A percentile compares a stretch with the other conserved stretches of the same genome.
These are phyloP conservation scores for Meteorus colon DNA, from an alignment of 2,888 invertebrate species.

Conservation along the genomic window DNA sequence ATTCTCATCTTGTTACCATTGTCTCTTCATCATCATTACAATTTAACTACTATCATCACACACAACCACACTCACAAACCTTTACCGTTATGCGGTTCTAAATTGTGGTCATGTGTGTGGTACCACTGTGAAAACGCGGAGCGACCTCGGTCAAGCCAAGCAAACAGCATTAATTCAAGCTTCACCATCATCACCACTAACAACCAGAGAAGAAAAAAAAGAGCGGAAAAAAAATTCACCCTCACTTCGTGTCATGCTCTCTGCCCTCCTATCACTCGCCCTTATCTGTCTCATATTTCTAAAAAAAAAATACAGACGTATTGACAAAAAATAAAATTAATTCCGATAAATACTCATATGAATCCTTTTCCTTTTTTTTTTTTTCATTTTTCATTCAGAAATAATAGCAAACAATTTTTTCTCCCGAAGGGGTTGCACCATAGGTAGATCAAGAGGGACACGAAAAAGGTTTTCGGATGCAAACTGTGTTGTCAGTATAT, in stretches of 20 bases:
- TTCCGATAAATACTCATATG: neutral
- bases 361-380: neutral
- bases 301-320: neutral
- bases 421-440: neutral
- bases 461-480: constrained; percentile 41
- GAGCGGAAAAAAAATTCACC: neutral
- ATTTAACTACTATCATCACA: neutral
- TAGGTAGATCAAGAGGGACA: constrained; percentile 11
- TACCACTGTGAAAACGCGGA: neutral
- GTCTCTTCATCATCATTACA: neutral
- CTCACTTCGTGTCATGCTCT: neutral
- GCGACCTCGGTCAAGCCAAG: constrained; percentile 9
- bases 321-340: constrained; percentile 4
- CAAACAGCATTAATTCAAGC: constrained; percentile 15
- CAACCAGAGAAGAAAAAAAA: neutral
- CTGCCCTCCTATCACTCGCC: neutral
- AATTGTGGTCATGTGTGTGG: neutral
- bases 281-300: neutral
- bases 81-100: constrained; percentile 5
- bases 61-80: neutral
- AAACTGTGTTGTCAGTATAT: constrained; percentile 53
- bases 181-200: constrained; percentile 13
- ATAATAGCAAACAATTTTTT: constrained; percentile 6
- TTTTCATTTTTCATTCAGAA: neutral
- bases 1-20: neutral